A percentile compares a stretch with the other conserved stretches of the same genome.
Conservation (phyloP, 2,797 vertebrate genomes). For the Geotrypetes seraphini region DNA sequence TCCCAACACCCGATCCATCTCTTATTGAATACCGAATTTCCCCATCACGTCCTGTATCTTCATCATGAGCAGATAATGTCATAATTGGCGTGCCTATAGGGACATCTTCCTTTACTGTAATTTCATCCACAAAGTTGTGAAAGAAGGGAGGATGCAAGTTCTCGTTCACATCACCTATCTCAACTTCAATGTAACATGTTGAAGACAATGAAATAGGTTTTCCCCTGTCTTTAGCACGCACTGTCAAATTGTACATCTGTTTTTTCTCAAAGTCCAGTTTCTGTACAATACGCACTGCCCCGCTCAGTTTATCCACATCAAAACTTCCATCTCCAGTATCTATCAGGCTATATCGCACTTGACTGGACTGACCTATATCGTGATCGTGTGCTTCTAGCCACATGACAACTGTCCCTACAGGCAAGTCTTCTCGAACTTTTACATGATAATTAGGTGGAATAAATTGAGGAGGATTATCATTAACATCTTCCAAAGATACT, state of each 20-base stretch:
- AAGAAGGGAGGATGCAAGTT: conserved; percentile 81
- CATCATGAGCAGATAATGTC: conserved; percentile 81
- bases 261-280: conserved; percentile 87
- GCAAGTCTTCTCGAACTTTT: conserved; percentile 90
- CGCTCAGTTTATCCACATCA: conserved; percentile 91
- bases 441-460: conserved; percentile 82
- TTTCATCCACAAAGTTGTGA: conserved; percentile 79
- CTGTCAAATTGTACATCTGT: conserved; percentile 85
- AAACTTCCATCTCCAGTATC: conserved; percentile 83
- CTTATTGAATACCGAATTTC: conserved; percentile 87
- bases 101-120: conserved; percentile 83
- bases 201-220: conserved; percentile 84
- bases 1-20: conserved; percentile 87
- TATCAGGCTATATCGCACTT: conserved; percentile 84
- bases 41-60: conserved; percentile 81
- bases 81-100: conserved; percentile 76
- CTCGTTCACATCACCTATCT: conserved; percentile 91
- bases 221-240: conserved; percentile 91
- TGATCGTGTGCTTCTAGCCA: conserved; percentile 92
- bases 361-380: conserved; percentile 79
- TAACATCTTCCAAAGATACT: conserved; percentile 83
- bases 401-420: conserved; percentile 79
- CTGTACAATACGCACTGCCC: conserved; percentile 79
- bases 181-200: conserved; percentile 83
- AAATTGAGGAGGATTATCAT: conserved; percentile 89